These are phyloP conservation scores for Botia kubotai DNA, from an alignment of 2,797 vertebrate genomes.

Conservation along the genomic window DNA sequence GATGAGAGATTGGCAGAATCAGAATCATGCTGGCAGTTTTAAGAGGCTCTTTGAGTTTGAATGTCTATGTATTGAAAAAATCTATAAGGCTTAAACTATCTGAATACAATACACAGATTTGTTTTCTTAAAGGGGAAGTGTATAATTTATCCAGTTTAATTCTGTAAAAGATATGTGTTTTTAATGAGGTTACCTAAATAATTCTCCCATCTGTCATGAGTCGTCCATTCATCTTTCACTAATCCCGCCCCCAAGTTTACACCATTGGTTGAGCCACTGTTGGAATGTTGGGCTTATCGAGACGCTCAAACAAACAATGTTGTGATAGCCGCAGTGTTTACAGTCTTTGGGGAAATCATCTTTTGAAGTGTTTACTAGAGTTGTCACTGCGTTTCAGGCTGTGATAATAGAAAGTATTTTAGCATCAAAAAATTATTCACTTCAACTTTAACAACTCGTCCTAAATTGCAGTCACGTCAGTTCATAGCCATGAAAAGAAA, in stretches of 20 bases:
- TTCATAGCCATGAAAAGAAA: not conserved
- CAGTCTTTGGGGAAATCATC: not conserved
- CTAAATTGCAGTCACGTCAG: not conserved
- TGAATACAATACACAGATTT: too few species aligned
- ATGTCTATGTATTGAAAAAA: too few species aligned
- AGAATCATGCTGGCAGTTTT: constrained; percentile 54
- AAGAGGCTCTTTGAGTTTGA: constrained; percentile 41
- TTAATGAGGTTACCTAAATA: too few species aligned
- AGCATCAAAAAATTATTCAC: not conserved
- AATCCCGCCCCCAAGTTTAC: not conserved
- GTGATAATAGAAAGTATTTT: not conserved
- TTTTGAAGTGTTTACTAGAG: not conserved
- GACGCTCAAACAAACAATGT: not conserved
- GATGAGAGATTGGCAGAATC: constrained; percentile 67
- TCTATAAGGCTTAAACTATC: too few species aligned
- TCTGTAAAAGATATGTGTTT: too few species aligned
- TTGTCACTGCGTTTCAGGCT: not conserved
- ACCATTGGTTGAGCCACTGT: not conserved
- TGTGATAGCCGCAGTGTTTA: not conserved
- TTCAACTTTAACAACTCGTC: not conserved
- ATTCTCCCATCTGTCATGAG: too few species aligned
- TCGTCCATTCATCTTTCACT: too few species aligned
- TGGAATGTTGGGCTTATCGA: not conserved
- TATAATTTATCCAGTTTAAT: too few species aligned
- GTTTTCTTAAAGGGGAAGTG: too few species aligned